These are phyloP conservation scores for Phrynosoma platyrhinos DNA, from an alignment of 2,113 vertebrate species.

Conservation along the genomic window DNA sequence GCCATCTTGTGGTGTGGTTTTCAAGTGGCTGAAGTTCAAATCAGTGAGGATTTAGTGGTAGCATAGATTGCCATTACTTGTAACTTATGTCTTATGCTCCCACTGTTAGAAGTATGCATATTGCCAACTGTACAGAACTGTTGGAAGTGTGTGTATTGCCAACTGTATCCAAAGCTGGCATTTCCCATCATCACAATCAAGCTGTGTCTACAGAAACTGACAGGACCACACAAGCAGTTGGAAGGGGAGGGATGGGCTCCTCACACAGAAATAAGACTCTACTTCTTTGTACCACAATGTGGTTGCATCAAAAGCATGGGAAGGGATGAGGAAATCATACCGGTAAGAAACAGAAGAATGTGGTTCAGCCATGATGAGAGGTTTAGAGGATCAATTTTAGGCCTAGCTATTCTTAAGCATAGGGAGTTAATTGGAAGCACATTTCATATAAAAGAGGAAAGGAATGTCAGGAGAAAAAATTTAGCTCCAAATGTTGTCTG, in stretches of 20 bases:
- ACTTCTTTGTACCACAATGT: slow-evolving; percentile 33
- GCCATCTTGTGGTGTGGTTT: neutral
- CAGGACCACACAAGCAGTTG: slow-evolving; percentile 5
- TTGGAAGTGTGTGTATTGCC: slow-evolving; percentile 31
- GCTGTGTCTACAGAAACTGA: slow-evolving; percentile 17
- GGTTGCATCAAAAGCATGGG: slow-evolving; percentile 23
- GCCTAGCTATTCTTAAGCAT: neutral
- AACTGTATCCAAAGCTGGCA: slow-evolving; percentile 20
- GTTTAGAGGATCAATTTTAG: slow-evolving; percentile 19
- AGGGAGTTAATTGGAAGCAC: slow-evolving; percentile 29
- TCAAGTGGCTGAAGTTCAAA: neutral
- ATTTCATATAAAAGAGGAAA: slow-evolving; percentile 28
- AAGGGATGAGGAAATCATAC: neutral
- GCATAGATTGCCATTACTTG: slow-evolving; percentile 18
- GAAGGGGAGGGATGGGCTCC: neutral
- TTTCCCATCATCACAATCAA: slow-evolving; percentile 44
- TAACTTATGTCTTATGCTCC: slow-evolving; percentile 36
- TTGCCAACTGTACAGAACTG: slow-evolving; percentile 11
- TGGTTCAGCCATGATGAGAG: neutral
- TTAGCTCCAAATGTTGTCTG: slow-evolving; percentile 19
- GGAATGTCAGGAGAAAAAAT: slow-evolving; percentile 10
- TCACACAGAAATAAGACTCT: slow-evolving; percentile 11
- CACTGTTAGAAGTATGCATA: slow-evolving; percentile 29
- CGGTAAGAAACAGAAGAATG: rapidly evolving
- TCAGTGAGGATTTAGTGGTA: slow-evolving; percentile 26